A percentile compares a stretch with the other conserved stretches of the same genome.
These are phyloP conservation scores for Drosophila carrolli DNA, from an alignment of 1,140 invertebrate genomes.

Conservation along the genomic window DNA sequence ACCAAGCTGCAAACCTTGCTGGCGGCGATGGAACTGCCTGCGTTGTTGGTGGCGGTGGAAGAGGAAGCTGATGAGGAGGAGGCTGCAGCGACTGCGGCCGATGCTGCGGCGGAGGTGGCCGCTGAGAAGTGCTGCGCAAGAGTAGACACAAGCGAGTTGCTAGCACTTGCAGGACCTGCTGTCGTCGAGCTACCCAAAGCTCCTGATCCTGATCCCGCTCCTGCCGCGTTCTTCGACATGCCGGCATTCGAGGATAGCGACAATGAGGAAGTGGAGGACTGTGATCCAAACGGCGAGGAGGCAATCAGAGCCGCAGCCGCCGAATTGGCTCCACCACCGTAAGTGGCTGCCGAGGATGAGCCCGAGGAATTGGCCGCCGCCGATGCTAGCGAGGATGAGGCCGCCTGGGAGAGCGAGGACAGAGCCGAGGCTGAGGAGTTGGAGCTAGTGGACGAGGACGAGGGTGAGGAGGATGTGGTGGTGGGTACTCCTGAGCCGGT, in stretches of 20 bases:
- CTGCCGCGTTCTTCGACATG: slow-evolving; percentile 36
- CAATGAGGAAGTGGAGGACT: slow-evolving; percentile 69
- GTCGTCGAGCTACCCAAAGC: slow-evolving; percentile 11
- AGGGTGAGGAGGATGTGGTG: slow-evolving; percentile 69
- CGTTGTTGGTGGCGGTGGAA: slow-evolving; percentile 43
- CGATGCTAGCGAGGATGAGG: slow-evolving; percentile 54
- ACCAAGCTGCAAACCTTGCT: slow-evolving; percentile 77
- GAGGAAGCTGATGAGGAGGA: slow-evolving; percentile 38
- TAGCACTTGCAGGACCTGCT: slow-evolving; percentile 10
- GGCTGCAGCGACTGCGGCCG: slow-evolving; percentile 47
- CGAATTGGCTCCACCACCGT: slow-evolving; percentile 68
- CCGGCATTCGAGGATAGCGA: slow-evolving; percentile 63
- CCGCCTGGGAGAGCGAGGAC: slow-evolving; percentile 70
- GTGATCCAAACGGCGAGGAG: slow-evolving; percentile 63
- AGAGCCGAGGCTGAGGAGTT: slow-evolving; percentile 70
- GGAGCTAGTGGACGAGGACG: slow-evolving; percentile 75
- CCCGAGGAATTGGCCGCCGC: slow-evolving; percentile 58
- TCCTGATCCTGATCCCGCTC: slow-evolving; percentile 12
- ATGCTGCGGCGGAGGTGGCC: slow-evolving; percentile 53
- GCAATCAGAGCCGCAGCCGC: slow-evolving; percentile 67
- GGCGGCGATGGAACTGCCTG: slow-evolving; percentile 52
- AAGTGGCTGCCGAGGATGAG: slow-evolving; percentile 68
- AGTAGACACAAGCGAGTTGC: slow-evolving; percentile 70
- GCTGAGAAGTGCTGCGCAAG: slow-evolving; percentile 79
- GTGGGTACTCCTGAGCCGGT: slow-evolving; percentile 29